These are phyloP conservation scores for Eulacestoma nigropectus DNA, from an alignment of 2,113 vertebrate species.

Conservation along the genomic window DNA sequence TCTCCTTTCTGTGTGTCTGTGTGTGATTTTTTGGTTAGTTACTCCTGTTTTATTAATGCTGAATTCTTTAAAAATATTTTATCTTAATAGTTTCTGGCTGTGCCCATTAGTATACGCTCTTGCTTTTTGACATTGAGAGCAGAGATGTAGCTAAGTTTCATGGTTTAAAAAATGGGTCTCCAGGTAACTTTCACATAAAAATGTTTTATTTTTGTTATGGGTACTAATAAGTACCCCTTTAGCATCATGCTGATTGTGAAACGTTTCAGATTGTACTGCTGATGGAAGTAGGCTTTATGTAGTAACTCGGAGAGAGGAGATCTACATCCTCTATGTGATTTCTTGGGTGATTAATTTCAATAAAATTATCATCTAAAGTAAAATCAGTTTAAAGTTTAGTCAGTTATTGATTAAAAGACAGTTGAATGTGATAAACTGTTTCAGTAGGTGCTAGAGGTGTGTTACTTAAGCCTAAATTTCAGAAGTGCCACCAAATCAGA, in stretches of 20 bases:
- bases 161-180: not conserved
- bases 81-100: not conserved
- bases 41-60: not conserved
- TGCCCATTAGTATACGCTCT: not conserved
- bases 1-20: not conserved
- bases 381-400: not conserved
- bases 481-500: not conserved
- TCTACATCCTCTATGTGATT: not conserved
- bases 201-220: not conserved
- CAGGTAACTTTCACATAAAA: not conserved
- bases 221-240: not conserved
- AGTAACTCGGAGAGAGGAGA: not conserved
- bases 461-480: not conserved
- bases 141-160: not conserved
- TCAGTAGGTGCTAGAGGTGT: not conserved
- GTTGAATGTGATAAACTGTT: not conserved
- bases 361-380: not conserved
- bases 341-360: not conserved
- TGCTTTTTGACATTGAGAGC: not conserved
- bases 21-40: not conserved
- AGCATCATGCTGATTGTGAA: not conserved
- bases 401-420: not conserved
- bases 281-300: not conserved
- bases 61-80: not conserved
- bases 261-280: not conserved